Evolutionary conservation across 2,113 vertebrate genomes (phyloP).

Genomic region (Mellivora capensis): DNA sequence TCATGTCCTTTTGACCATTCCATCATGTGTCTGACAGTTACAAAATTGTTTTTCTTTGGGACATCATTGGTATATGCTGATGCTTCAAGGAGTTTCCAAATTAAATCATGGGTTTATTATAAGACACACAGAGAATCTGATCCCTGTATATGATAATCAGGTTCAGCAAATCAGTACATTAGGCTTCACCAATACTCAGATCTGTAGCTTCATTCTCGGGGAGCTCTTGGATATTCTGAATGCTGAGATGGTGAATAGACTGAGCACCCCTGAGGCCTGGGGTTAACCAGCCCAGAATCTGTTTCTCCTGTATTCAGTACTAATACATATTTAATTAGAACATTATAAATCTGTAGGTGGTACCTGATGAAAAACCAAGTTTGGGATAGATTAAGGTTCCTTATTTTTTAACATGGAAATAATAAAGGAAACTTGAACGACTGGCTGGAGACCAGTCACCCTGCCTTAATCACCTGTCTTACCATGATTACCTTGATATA

Average conservation of each 20-base stretch:
- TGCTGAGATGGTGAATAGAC: neutral
- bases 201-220: neutral
- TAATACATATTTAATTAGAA: neutral
- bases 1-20: constrained; percentile 58
- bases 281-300: neutral
- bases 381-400: neutral
- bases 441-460: neutral
- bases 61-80: constrained; percentile 41
- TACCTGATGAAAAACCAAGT: neutral
- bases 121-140: neutral
- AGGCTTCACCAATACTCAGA: neutral
- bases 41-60: constrained; percentile 72
- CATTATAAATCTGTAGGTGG: neutral
- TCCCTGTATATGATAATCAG: neutral
- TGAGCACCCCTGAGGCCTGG: neutral
- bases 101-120: constrained; percentile 32
- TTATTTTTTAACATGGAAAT: neutral
- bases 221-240: neutral
- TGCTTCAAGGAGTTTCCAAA: constrained; percentile 42
- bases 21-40: constrained; percentile 61
- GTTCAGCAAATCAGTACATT: neutral
- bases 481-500: neutral
- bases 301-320: neutral
- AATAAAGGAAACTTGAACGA: neutral
- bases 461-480: neutral